Evolutionary conservation across 1,140 invertebrate species (phyloP), one percentile per base, ranked within the genome.

Genomic region (Drosophila orena): DNA sequence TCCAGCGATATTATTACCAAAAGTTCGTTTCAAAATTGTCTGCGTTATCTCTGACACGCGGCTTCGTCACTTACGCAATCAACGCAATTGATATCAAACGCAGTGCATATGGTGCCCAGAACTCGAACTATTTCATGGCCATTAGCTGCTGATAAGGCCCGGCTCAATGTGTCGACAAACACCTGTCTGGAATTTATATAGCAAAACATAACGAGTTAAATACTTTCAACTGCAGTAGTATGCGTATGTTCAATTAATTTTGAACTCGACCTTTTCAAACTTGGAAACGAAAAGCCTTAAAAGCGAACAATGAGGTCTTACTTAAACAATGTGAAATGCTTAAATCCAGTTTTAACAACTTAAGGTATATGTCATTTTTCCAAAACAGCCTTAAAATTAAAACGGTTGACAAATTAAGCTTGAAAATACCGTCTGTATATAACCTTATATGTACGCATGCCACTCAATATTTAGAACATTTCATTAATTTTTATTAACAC

Each of bases 1-100:
- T 43, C 37, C 7, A 43, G 34, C 7, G 30, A 12, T 22, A 24
- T 37, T 11, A 40, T 12, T 20, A 34, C 20, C 6, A 5, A 6
- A 38, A 27, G 30, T 37, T 30, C 44, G 2, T 17, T 52, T 59
- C 40, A 38, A 17, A 49, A 14, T 8, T 38, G 15, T 40, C 47
- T 34, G 7, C 20, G 37, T 20, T 75, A 47, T 64, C 37, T 38
- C n/a, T 61, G 50, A 74, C 69, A 47, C 35, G 60, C 34, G 40
- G 12, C 22, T 42, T 65, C 22, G 6, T 42, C 62, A 37, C 64
- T 76, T 76, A 75, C 72, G 61, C 34, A 76, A 76, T 76, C 61
- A 52, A 42, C 49, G n/a, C n/a, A n/a, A 74, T 42, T 43, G 52
- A 66, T 75, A 75, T 75, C 72, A 20, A 75, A 53, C 43, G 46